These are phyloP conservation scores for Calypte anna DNA, from an alignment of 2,113 vertebrate genomes.

Conservation along the genomic window DNA sequence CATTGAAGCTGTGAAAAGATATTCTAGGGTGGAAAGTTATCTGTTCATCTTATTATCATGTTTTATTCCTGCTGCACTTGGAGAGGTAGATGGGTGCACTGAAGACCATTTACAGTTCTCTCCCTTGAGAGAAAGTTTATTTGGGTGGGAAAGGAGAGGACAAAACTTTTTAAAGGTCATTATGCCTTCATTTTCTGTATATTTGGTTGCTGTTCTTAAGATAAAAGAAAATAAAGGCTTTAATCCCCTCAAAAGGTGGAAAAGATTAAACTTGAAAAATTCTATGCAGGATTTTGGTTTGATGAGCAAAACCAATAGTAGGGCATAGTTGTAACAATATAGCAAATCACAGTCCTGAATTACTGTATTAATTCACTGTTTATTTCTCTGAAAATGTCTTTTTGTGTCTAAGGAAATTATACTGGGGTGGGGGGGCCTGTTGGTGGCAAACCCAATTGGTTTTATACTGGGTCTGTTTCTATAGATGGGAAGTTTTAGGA, in stretches of 20 bases:
- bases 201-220: not conserved
- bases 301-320: not conserved
- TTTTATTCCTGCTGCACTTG: not conserved
- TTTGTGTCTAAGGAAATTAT: not conserved
- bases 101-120: not conserved
- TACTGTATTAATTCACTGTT: not conserved
- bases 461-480: not conserved
- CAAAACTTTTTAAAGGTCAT: not conserved
- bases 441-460: not conserved
- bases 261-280: not conserved
- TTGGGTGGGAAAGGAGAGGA: not conserved
- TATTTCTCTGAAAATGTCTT: not conserved
- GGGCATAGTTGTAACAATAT: accelerated
- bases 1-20: not conserved
- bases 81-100: not conserved
- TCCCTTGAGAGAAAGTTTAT: not conserved
- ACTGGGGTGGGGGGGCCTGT: not conserved
- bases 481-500: not conserved
- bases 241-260: not conserved
- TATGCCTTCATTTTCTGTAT: not conserved
- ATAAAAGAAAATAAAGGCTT: not conserved
- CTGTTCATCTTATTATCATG: accelerated
- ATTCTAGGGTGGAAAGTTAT: not conserved
- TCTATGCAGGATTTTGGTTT: not conserved
- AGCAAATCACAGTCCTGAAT: not conserved